A percentile compares a stretch with the other conserved stretches of the same genome.
These are phyloP conservation scores for Zosterops borbonicus DNA, from an alignment of 2,113 vertebrate genomes.

Conservation along the genomic window DNA sequence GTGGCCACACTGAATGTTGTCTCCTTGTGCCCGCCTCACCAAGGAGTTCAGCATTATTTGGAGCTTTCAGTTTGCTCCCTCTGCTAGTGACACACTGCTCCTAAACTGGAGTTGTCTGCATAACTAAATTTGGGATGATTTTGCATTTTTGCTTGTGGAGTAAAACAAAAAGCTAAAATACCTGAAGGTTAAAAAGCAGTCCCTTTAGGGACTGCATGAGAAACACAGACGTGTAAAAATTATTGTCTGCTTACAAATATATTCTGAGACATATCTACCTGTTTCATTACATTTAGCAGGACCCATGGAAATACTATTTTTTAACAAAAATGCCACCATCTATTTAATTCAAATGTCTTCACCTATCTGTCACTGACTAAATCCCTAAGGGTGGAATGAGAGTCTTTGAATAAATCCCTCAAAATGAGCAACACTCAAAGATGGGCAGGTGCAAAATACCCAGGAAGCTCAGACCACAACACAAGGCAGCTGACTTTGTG, in stretches of 20 bases:
- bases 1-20: neutral
- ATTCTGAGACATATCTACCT: neutral
- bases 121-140: neutral
- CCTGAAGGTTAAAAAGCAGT: neutral
- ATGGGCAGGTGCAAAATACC: neutral
- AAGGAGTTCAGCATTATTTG: neutral
- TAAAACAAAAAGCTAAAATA: neutral
- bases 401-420: neutral
- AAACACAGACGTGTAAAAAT: neutral
- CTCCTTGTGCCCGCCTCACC: neutral
- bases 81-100: neutral
- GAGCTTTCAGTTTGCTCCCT: neutral
- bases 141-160: neutral
- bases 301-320: neutral
- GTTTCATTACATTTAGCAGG: neutral
- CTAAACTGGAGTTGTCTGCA: neutral
- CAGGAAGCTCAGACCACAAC: neutral
- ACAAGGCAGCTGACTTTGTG: neutral
- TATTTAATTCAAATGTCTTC: neutral
- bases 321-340: neutral
- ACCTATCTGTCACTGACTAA: neutral
- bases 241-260: neutral
- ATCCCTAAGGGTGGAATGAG: fast-evolving
- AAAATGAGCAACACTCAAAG: neutral
- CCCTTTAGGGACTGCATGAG: neutral